Evolutionary conservation across 2,113 vertebrate species (phyloP).

Genomic region (Clinocottus analis): DNA sequence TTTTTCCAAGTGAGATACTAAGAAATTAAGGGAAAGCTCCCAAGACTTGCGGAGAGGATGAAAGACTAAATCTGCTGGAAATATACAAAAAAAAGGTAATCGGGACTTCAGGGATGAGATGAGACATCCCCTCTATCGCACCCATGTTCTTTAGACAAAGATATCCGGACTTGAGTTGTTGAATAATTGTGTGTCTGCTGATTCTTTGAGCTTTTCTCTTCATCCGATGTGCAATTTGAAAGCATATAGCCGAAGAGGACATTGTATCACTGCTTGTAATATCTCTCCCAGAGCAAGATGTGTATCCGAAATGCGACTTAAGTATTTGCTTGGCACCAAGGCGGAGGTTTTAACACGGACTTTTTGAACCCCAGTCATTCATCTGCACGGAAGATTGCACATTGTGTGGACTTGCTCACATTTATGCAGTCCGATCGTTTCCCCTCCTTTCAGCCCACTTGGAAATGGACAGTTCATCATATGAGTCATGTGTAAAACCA

Average conservation of each 20-base stretch:
- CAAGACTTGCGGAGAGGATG: slow-evolving; percentile 58
- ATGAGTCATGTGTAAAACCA: slow-evolving; percentile 54
- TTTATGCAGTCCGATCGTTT: slow-evolving; percentile 41
- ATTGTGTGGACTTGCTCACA: slow-evolving; percentile 58
- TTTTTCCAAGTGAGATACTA: slow-evolving; percentile 60
- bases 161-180: slow-evolving; percentile 70
- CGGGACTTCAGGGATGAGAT: slow-evolving; percentile 69
- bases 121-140: slow-evolving; percentile 66
- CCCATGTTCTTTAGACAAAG: slow-evolving; percentile 52
- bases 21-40: slow-evolving; percentile 73
- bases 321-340: slow-evolving; percentile 40
- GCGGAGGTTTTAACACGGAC: slow-evolving; percentile 62
- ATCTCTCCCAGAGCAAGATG: slow-evolving; percentile 49
- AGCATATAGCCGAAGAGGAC: slow-evolving; percentile 35
- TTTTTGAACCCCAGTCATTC: slow-evolving; percentile 50
- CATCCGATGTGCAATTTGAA: slow-evolving; percentile 63
- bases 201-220: slow-evolving; percentile 48
- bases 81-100: slow-evolving; percentile 69
- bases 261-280: slow-evolving; percentile 42
- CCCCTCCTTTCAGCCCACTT: slow-evolving; percentile 36
- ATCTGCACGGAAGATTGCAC: slow-evolving; percentile 48
- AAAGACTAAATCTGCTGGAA: slow-evolving; percentile 66
- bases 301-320: slow-evolving; percentile 57
- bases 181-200: slow-evolving; percentile 61
- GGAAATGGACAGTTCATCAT: slow-evolving; percentile 76